Base-by-base conservation (phyloP, 2,113 vertebrate species). In the Theristicus caerulescens region DNA sequence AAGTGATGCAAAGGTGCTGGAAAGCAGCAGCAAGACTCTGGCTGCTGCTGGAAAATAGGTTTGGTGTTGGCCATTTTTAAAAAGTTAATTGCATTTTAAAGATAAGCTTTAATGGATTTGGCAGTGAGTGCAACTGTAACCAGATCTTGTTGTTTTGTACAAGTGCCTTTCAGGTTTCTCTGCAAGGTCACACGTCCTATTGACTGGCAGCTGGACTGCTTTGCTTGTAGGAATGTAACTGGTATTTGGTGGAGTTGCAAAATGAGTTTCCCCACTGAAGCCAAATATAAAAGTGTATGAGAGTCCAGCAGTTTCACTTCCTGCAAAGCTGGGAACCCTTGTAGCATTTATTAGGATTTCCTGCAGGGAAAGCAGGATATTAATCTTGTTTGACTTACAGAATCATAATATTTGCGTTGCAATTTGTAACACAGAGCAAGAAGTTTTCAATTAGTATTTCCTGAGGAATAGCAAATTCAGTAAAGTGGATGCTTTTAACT, bases 31-130 rank as follows among this genome's bases (percentile, higher is more conserved):
- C 29, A 72, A 80, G 73, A 64, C 67, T 94, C 93, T 84, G 70
- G 93, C 86, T 91, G 84, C 76, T 83, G 29, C 74, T 91, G 62
- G 91, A 76, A 94, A 79, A 78, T 51, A 20, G 6, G 49, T 74
- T 69, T 71, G 57, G 19, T 38, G 29, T 90, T 71, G 77, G 61
- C 72, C 58, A n/a, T 38, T 91, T 93, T 40, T 47, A 10, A 82
- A 65, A 90, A 82, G 72, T 54, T 95, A 95, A 93, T 93, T 92
- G 11, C 78, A 42, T 59, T 62, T 93, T 94, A 85, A 97, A 95
- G 74, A 94, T 96, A 96, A 95, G 85, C 69, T 82, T 93, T 96
- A 96, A 89, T 95, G 89, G 91, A 10, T 72, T 66, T 86, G 93
- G 87, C 62, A 94, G n/a, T 26, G 66, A 76, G 57, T 74, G 52